A percentile compares a stretch with the other conserved stretches of the same genome.
Conservation (phyloP, 2,113 vertebrate species). For the Sula dactylatra region DNA sequence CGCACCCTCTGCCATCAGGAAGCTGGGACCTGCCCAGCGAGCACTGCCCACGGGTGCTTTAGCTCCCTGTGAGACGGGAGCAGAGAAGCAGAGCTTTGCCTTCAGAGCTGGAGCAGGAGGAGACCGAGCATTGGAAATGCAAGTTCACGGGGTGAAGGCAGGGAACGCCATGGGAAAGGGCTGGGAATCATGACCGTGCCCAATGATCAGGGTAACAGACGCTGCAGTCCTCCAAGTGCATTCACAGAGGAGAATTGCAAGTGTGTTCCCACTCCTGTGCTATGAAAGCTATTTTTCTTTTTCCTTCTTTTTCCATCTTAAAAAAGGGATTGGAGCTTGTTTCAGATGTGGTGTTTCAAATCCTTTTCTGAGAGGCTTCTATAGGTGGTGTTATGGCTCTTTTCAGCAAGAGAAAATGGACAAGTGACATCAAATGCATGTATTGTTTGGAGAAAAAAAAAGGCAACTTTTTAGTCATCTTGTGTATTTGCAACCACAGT, state of each 20-base stretch:
- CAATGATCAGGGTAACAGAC: fast-evolving
- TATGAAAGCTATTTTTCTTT: not conserved
- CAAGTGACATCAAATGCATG: not conserved
- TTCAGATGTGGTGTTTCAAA: not conserved
- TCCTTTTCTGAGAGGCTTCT: not conserved
- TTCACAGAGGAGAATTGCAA: not conserved
- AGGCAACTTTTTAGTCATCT: not conserved
- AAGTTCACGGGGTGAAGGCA: not conserved
- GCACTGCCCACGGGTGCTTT: not conserved
- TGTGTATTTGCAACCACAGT: not conserved
- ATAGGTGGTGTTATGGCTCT: not conserved
- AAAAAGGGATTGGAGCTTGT: not conserved
- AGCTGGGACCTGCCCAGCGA: not conserved
- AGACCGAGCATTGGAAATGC: not conserved
- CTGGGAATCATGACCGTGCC: not conserved
- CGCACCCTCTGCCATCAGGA: not conserved
- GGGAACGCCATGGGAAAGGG: not conserved
- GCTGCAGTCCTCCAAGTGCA: fast-evolving
- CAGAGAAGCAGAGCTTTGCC: not conserved
- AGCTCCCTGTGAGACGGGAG: not conserved
- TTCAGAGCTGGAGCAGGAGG: not conserved
- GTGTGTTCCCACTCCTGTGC: not conserved
- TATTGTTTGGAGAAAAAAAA: fast-evolving
- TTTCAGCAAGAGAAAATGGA: not conserved
- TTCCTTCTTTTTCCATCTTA: not conserved